phyloP scores from a whole-genome alignment of 1,140 invertebrate species.

The Camponotus floridanus region DNA sequence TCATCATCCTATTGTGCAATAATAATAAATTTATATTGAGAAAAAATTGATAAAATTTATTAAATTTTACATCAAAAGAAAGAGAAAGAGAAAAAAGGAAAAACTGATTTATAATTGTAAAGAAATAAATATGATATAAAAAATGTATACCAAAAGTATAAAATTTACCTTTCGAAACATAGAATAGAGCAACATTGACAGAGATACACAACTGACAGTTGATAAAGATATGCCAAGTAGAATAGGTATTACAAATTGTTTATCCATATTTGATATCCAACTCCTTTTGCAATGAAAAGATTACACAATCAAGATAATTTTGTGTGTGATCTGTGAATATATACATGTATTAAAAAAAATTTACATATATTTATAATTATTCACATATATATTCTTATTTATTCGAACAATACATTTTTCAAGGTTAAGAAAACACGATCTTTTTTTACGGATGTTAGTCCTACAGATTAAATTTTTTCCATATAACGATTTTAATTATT shows the following conservation, averaged over 20 bases:
- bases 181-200: slow-evolving; percentile 83
- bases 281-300: slow-evolving; percentile 67
- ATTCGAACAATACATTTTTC: too few relatives aligned
- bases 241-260: slow-evolving; percentile 74
- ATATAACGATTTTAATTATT: too few relatives aligned
- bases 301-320: background rate
- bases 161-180: slow-evolving; percentile 82
- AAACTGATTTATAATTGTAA: slow-evolving; percentile 26
- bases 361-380: too few relatives aligned
- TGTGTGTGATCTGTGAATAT: background rate
- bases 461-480: too few relatives aligned
- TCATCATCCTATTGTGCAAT: slow-evolving; percentile 66
- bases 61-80: background rate
- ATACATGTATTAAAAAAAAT: too few relatives aligned
- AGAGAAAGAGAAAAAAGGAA: too few relatives aligned
- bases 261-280: slow-evolving; percentile 45
- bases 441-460: too few relatives aligned
- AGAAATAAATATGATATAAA: slow-evolving; percentile 28
- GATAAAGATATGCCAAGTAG: slow-evolving; percentile 83
- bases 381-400: too few relatives aligned
- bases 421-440: too few relatives aligned
- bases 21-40: background rate
- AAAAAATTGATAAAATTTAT: background rate
- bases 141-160: background rate
- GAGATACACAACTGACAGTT: slow-evolving; percentile 74